Conservation (phyloP, 2,113 vertebrate species). For the Chelonoidis abingdonii region DNA sequence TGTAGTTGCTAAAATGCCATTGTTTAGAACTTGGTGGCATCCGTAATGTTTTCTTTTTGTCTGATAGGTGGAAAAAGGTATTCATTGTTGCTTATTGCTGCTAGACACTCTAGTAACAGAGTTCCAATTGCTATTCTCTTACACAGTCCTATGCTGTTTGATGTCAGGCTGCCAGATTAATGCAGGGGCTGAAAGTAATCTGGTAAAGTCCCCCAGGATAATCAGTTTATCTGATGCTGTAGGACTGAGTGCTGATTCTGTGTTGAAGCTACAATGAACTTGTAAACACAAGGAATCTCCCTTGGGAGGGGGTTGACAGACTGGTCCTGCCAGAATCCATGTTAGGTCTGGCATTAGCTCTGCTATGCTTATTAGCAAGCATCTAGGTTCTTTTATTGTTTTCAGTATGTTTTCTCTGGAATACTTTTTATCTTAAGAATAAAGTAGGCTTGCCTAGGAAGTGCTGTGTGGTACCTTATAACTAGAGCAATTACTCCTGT, state of each 20-base stretch:
- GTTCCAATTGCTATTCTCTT: not conserved
- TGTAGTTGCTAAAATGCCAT: not conserved
- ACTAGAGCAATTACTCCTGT: not conserved
- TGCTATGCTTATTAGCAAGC: not conserved
- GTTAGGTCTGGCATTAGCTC: not conserved
- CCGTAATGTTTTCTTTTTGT: not conserved
- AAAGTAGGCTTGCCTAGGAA: not conserved
- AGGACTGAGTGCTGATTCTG: not conserved
- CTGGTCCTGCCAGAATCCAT: not conserved
- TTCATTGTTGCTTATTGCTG: not conserved
- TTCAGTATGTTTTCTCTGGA: not conserved
- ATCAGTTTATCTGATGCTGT: not conserved
- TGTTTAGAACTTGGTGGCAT: not conserved
- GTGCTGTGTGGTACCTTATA: not conserved
- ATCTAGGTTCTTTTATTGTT: not conserved
- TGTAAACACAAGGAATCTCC: not conserved
- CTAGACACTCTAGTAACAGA: not conserved
- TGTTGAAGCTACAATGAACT: not conserved
- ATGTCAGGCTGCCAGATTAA: not conserved
- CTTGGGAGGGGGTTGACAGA: not conserved
- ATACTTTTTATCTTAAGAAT: not conserved
- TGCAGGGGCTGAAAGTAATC: no score
- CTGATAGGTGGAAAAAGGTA: not conserved
- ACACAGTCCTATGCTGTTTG: not conserved
- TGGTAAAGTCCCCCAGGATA: not conserved